These are phyloP conservation scores for Chrysochloris asiatica DNA, from an alignment of 2,113 vertebrate species.

Conservation along the genomic window DNA sequence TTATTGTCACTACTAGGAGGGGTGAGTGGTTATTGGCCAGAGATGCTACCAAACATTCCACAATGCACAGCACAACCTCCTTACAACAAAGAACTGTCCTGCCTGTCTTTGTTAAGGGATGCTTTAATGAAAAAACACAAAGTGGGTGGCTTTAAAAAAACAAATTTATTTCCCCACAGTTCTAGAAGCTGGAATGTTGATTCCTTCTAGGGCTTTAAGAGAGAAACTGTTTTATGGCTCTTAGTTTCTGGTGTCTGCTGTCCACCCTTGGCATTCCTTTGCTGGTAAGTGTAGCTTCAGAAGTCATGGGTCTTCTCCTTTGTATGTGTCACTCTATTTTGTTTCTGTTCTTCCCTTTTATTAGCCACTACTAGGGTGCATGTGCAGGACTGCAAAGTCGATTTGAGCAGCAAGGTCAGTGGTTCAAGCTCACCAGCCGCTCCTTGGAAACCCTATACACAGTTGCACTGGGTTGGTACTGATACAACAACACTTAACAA, in stretches of 20 bases:
- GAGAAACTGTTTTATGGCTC: not conserved
- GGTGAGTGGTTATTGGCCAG: not conserved
- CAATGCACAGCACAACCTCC: not conserved
- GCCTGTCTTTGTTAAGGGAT: not conserved
- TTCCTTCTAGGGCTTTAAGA: not conserved
- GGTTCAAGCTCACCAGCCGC: too few species aligned
- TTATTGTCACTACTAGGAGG: not conserved
- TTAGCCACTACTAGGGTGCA: not conserved
- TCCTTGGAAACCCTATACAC: too few species aligned
- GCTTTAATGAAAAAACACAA: not conserved
- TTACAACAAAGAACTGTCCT: not conserved
- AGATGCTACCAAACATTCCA: not conserved
- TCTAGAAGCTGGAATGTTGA: not conserved
- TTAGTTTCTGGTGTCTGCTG: not conserved
- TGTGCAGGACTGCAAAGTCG: too few species aligned
- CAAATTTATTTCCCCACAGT: not conserved
- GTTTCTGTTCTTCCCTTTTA: not conserved
- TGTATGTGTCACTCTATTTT: not conserved
- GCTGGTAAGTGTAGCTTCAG: not conserved
- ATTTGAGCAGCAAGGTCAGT: too few species aligned
- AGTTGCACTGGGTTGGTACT: too few species aligned
- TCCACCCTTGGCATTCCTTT: not conserved
- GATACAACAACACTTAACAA: too few species aligned
- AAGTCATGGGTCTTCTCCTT: not conserved
- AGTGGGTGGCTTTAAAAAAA: not conserved